These are phyloP conservation scores for Anastatus disparis DNA, from an alignment of 1,140 invertebrate genomes.

Conservation along the genomic window DNA sequence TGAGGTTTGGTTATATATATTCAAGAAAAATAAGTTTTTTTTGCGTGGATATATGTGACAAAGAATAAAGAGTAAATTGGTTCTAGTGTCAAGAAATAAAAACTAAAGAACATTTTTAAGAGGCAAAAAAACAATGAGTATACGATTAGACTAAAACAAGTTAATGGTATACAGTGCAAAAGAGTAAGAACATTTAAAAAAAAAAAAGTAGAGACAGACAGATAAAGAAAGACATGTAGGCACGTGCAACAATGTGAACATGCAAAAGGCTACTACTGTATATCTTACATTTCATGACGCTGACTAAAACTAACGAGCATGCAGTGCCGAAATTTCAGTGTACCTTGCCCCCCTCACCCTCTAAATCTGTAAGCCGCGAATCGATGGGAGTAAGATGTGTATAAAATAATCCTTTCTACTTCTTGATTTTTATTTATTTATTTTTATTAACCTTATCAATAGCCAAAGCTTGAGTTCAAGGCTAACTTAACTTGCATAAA, in stretches of 20 bases:
- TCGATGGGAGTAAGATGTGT: no score
- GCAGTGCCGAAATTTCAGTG: conserved; percentile 18
- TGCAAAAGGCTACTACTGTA: background rate
- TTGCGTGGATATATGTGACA: conserved; percentile 4
- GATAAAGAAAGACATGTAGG: background rate
- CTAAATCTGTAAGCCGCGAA: no score
- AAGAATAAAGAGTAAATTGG: conserved; percentile 8
- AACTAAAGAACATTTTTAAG: no score
- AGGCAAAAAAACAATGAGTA: background rate
- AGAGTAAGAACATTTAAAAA: conserved; percentile 32
- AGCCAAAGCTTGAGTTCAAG: no score
- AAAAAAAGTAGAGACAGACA: conserved; percentile 6
- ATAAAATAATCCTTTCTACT: no score
- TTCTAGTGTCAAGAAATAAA: background rate
- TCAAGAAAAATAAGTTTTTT: no score
- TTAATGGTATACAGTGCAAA: background rate
- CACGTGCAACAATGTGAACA: conserved; percentile 7
- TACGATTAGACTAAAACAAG: background rate
- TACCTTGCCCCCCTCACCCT: conserved; percentile 34
- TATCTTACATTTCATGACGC: conserved; percentile 8
- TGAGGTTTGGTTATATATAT: no score
- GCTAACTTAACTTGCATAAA: no score
- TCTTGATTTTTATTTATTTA: no score
- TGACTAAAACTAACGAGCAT: conserved; percentile 10
- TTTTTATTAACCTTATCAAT: no score